Evolutionary conservation across 2,797 vertebrate genomes (phyloP).

Genomic region (Chelonia mydas): DNA sequence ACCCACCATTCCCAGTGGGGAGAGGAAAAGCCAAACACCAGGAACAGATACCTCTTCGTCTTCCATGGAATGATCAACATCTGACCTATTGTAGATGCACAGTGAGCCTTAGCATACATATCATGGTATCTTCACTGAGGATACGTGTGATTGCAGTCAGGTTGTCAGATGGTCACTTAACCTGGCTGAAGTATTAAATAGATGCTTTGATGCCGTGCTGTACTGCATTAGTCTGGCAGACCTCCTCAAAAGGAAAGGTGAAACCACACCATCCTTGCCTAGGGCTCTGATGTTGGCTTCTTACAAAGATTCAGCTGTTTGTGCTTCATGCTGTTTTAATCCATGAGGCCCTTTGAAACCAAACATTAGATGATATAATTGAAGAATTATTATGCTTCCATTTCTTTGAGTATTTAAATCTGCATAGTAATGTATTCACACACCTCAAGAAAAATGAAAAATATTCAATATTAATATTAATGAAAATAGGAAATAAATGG

Average conservation of each 20-base stretch:
- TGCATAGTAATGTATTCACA: background rate
- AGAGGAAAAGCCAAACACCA: background rate
- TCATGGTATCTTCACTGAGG: background rate
- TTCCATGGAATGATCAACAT: background rate
- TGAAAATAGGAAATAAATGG: background rate
- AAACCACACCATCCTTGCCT: accelerated
- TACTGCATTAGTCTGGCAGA: background rate
- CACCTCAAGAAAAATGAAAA: background rate
- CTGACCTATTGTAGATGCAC: background rate
- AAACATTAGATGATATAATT: background rate
- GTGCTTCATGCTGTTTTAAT: background rate
- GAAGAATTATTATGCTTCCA: background rate
- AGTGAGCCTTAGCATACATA: background rate
- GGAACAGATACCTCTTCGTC: accelerated
- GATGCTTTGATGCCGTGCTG: background rate
- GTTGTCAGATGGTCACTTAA: background rate
- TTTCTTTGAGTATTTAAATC: background rate
- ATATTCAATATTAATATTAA: background rate
- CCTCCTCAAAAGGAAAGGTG: background rate
- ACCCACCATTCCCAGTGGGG: background rate
- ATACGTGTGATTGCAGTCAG: background rate
- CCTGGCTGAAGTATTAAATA: background rate
- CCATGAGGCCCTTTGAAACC: slow-evolving; percentile 9
- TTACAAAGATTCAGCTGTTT: background rate
- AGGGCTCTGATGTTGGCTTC: background rate